A percentile compares a stretch with the other conserved stretches of the same genome.
These are phyloP conservation scores for Trematomus bernacchii DNA, from an alignment of 2,797 vertebrate species.

Conservation along the genomic window DNA sequence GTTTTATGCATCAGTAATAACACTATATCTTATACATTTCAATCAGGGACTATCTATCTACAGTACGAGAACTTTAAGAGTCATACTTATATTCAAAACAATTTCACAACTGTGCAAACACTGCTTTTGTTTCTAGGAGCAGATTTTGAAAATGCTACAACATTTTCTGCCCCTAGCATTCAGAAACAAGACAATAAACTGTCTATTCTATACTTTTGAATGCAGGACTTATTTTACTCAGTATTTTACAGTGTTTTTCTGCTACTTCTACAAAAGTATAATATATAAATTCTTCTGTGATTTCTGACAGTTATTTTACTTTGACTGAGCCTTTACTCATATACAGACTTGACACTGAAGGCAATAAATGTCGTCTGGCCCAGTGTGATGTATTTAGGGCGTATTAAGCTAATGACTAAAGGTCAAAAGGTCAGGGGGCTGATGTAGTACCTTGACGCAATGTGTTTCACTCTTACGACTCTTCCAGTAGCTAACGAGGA, in stretches of 20 bases:
- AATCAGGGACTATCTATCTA: not conserved
- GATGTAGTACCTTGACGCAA: not conserved
- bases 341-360: no score
- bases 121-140: no score
- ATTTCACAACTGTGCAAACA: no score
- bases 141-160: no score
- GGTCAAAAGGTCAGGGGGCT: not conserved
- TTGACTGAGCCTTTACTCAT: not conserved
- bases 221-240: not conserved
- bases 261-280: not conserved
- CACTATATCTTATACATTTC: not conserved
- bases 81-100: not conserved
- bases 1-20: not conserved
- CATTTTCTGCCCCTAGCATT: no score
- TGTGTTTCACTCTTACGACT: not conserved
- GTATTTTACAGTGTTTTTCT: not conserved
- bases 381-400: conserved; percentile 5
- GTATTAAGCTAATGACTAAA: no score
- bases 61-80: not conserved
- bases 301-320: not conserved
- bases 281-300: not conserved
- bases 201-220: not conserved
- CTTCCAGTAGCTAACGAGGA: not conserved
- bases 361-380: not conserved
- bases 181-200: no score